Conservation (phyloP, 2,797 vertebrate species). For the Hippopotamyrus pictus region DNA sequence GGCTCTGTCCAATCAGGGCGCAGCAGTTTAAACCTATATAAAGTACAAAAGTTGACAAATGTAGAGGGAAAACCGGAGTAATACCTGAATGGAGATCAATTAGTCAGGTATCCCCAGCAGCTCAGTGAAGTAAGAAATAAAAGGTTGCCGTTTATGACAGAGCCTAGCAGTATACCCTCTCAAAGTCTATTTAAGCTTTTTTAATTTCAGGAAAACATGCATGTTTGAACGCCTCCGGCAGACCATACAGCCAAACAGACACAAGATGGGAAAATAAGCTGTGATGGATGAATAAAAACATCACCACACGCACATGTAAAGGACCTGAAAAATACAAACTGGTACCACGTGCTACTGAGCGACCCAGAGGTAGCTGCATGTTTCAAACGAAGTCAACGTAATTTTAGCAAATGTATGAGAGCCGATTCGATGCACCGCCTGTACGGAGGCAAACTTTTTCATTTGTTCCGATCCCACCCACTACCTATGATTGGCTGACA, state of each 20-base stretch:
- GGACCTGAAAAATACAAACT: background rate
- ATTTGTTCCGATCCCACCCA: background rate
- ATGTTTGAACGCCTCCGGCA: background rate
- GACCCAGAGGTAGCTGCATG: background rate
- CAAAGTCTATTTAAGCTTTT: too few species aligned
- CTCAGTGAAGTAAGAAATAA: too few species aligned
- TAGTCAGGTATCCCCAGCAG: background rate
- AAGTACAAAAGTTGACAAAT: background rate
- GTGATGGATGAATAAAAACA: background rate
- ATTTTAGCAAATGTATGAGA: background rate
- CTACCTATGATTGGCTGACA: background rate
- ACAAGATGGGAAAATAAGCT: background rate
- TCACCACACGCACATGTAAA: background rate
- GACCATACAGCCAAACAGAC: background rate
- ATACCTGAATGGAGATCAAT: background rate
- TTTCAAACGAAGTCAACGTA: background rate
- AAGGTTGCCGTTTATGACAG: too few species aligned
- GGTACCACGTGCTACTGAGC: background rate
- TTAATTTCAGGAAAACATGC: too few species aligned
- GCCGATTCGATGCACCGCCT: background rate
- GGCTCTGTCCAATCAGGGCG: background rate
- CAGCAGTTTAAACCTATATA: background rate
- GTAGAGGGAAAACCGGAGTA: background rate
- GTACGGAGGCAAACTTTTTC: background rate
- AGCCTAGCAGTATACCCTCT: too few species aligned